phyloP scores from a whole-genome alignment of 2,888 invertebrate species.

The Agonopterix arenella region DNA sequence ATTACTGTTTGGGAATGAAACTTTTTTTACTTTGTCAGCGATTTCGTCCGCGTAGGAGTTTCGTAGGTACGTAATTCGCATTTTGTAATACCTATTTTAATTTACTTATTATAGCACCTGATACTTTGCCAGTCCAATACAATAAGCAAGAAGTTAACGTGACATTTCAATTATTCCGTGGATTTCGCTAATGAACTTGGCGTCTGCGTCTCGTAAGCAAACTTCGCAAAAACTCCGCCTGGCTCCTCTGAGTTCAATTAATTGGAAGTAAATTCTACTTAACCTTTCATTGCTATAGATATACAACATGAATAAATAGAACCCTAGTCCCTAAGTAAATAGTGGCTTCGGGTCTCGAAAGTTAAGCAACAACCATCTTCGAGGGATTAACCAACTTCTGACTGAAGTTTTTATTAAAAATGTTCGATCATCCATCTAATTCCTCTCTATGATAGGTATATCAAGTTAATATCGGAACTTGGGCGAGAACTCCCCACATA shows the following conservation, averaged over 20 bases:
- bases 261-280: constrained; percentile 26
- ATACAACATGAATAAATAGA: no score
- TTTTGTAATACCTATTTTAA: no score
- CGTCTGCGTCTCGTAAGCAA: constrained; percentile 21
- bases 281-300: constrained; percentile 9
- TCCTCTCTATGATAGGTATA: constrained; percentile 4
- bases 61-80: no score
- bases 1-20: neutral
- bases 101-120: neutral
- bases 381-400: constrained; percentile 16
- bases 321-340: neutral
- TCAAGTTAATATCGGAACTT: constrained; percentile 16
- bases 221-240: constrained; percentile 41
- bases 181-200: constrained; percentile 49
- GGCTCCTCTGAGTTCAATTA: constrained; percentile 36
- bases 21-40: no score
- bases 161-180: constrained; percentile 57
- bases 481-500: constrained; percentile 3
- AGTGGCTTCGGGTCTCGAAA: neutral
- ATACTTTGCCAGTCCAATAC: constrained; percentile 14
- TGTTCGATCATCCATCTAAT: constrained; percentile 17
- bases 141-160: constrained; percentile 17
- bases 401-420: constrained; percentile 32
- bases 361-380: constrained; percentile 11
- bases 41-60: no score